Evolutionary conservation across 2,888 invertebrate species (phyloP), one percentile per base, ranked within the genome.

Genomic region (Melinaea marsaeus): DNA sequence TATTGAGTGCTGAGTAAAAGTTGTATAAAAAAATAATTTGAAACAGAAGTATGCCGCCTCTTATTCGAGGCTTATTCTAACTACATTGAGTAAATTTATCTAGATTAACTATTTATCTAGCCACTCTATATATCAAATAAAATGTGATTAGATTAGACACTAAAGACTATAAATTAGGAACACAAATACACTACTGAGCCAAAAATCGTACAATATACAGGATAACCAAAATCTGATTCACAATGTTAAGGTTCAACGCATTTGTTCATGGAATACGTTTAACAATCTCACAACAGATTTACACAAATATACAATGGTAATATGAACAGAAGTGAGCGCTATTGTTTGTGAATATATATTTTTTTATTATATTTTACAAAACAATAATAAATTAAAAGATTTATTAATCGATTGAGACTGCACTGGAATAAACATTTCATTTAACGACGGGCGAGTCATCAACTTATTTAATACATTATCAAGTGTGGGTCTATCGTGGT

Each of bases 161-260:
- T 75, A 78, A 72, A 72, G 74, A 70, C 72, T 75, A 70, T 74
- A 72, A 73, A 70, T 74, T 77, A 75, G 76, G 76, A 79, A 79
- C 77, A 73, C 74, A 77, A 62, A 62, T 74, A 79, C 72, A 70
- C 77, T 79, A 85, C 79, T 80, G 81, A 83, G 81, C 81, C 82
- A 79, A 82, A 75, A 73, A 66, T 68, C 66, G 61, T 68, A 62
- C 61, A 61, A 62, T 56, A 67, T 51, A 51, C 51, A 51, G 6
- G 32, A 51, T 32, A 51, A 51, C 22, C n/a, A 22, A 51, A 48
- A 48, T 59, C 48, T n/a, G n/a, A 22, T 51, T 45, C 45, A 57
- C 72, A 75, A 71, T 74, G 74, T 72, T 75, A 78, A 69, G 76
- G 73, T 42, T 2, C 37, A 9, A 42, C 42, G 11, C 42, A 9